Evolutionary conservation across 2,113 vertebrate species (phyloP), one percentile per base, ranked within the genome.

Genomic region (Antigone vipio): DNA sequence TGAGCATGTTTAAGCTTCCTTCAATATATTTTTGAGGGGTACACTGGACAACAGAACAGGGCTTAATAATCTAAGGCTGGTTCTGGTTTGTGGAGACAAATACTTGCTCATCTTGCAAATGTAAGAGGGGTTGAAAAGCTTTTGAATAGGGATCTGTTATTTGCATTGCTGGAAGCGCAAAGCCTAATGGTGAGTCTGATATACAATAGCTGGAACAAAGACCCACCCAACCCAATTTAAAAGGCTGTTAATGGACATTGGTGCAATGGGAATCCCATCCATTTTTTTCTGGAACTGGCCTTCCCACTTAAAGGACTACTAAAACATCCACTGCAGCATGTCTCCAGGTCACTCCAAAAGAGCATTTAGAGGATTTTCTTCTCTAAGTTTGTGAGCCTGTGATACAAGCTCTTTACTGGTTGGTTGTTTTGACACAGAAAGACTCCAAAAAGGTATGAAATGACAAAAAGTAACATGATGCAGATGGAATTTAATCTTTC

Each of bases 401-500:
- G 64, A 34, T 77, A 56, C 19, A 63, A 62, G 35, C 21, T 85
- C 11, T 88, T 86, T 77, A 44, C n/a, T 8, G 76, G 19, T 45
- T 84, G 26, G 9, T 42, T 87, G 50, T 63, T 81, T 68, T 77
- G 83, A 74, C 47, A 52, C 9, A 15, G n/a, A 58, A 60, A n/a
- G 53, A 72, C 47, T 86, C 75, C 38, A 60, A 49, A 95, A 83
- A 47, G 13, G 52, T 87, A 44, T 9, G 10, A 91, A 92, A 76
- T 83, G 13, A 63, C 55, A 81, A 68, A 76, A 95, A 91, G 56
- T 89, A 94, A 63, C 27, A 55, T 34, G 62, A 82, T 85, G 69
- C 64, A 82, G 69, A 52, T 88, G 81, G 87, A 96, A 95, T 95
- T 95, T 96, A 95, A 85, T 91, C 94, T 94, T 78, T 90, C 12